Percentiles rank a stretch among this genome's conserved stretches.
phyloP scores from a whole-genome alignment of 2,888 invertebrate genomes.

The Formica aserva region DNA sequence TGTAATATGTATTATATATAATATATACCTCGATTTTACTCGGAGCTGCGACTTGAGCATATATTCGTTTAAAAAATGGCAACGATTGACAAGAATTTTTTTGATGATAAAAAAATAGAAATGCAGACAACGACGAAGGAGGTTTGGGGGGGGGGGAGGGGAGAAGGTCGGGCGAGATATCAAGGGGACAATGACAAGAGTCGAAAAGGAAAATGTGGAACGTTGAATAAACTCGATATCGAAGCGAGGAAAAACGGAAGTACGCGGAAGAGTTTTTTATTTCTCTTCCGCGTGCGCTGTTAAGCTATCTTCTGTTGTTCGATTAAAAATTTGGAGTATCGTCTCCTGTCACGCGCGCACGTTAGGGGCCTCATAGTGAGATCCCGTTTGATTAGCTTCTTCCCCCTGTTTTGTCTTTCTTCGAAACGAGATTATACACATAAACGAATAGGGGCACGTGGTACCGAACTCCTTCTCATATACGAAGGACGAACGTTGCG shows the following conservation, averaged over 20 bases:
- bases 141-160: background rate
- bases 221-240: conserved; percentile 50
- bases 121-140: conserved; percentile 53
- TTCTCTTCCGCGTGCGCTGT: background rate
- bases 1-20: conserved; percentile 75
- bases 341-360: conserved; percentile 36
- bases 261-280: conserved; percentile 36
- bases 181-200: background rate
- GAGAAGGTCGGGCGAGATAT: background rate
- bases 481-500: conserved; percentile 32
- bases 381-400: conserved; percentile 52
- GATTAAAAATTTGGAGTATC: conserved; percentile 33
- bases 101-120: conserved; percentile 66
- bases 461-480: conserved; percentile 63
- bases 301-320: conserved; percentile 29
- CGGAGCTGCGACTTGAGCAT: conserved; percentile 80
- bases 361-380: conserved; percentile 12
- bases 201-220: conserved; percentile 9
- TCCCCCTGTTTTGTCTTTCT: conserved; percentile 30
- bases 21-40: conserved; percentile 76
- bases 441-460: conserved; percentile 54
- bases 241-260: conserved; percentile 57
- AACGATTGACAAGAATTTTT: conserved; percentile 81
- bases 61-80: conserved; percentile 80
- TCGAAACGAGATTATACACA: conserved; percentile 49